Evolutionary conservation across 2,888 invertebrate species (phyloP).

Genomic region (Heliconius aoede): DNA sequence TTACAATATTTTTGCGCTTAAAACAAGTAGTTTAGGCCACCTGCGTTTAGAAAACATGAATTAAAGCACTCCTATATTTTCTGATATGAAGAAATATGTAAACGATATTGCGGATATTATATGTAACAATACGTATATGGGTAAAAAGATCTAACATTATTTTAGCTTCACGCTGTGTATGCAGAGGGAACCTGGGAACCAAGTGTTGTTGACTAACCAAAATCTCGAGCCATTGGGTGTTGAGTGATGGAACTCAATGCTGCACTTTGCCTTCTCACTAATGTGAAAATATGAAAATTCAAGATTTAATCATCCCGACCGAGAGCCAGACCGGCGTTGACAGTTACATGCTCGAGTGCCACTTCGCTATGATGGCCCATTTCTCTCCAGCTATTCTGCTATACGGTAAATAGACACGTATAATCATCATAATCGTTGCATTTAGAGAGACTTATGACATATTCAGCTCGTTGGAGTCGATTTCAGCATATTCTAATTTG

Average conservation of each 20-base stretch:
- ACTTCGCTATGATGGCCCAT: too few species aligned
- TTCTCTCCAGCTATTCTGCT: too few species aligned
- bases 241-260: too few species aligned
- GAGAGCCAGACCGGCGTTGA: too few species aligned
- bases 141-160: background rate
- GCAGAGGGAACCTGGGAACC: background rate
- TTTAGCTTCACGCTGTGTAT: background rate
- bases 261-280: too few species aligned
- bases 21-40: slow-evolving; percentile 21
- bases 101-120: too few species aligned
- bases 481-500: background rate
- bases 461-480: background rate
- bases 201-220: background rate
- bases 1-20: slow-evolving; percentile 8
- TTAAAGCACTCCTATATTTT: background rate
- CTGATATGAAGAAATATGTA: background rate
- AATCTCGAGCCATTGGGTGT: too few species aligned
- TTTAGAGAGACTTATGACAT: background rate
- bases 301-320: background rate
- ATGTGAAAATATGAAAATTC: background rate
- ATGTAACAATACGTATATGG: too few species aligned
- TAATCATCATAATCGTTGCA: background rate
- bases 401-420: background rate
- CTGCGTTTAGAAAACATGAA: background rate
- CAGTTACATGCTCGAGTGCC: too few species aligned